These are phyloP conservation scores for Spinus olivaceus DNA, from an alignment of 2,797 vertebrate genomes.

Conservation along the genomic window DNA sequence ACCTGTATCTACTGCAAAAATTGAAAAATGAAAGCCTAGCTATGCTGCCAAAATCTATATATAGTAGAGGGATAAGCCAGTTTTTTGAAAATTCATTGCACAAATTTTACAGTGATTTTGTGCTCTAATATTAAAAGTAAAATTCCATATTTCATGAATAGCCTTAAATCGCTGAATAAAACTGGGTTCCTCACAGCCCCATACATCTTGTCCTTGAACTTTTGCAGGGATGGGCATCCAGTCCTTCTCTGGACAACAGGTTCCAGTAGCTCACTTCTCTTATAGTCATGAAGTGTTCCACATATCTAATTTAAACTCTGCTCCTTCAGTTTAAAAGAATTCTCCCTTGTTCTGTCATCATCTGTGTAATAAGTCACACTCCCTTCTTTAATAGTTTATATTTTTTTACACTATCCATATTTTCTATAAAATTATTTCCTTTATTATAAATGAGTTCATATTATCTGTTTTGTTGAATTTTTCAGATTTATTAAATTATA, in stretches of 20 bases:
- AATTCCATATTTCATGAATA: background rate
- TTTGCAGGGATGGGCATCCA: background rate
- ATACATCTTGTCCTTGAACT: background rate
- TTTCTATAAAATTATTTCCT: background rate
- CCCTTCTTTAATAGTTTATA: background rate
- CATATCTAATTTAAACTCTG: background rate
- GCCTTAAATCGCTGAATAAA: background rate
- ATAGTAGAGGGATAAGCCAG: background rate
- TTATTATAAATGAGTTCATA: background rate
- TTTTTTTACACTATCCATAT: background rate
- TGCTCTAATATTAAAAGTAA: background rate
- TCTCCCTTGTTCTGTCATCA: background rate
- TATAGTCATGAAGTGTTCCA: background rate
- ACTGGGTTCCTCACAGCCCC: background rate
- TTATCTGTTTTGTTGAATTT: background rate
- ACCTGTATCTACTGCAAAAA: background rate
- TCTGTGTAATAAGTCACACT: background rate
- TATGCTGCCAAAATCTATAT: background rate
- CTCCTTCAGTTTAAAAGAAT: background rate
- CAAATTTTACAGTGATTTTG: background rate
- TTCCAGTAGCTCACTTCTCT: background rate
- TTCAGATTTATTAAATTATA: background rate
- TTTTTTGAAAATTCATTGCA: background rate
- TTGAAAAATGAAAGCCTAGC: background rate
- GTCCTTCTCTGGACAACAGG: background rate